Base-by-base conservation (phyloP, 2,113 vertebrate species). In the Sebastes fasciatus region DNA sequence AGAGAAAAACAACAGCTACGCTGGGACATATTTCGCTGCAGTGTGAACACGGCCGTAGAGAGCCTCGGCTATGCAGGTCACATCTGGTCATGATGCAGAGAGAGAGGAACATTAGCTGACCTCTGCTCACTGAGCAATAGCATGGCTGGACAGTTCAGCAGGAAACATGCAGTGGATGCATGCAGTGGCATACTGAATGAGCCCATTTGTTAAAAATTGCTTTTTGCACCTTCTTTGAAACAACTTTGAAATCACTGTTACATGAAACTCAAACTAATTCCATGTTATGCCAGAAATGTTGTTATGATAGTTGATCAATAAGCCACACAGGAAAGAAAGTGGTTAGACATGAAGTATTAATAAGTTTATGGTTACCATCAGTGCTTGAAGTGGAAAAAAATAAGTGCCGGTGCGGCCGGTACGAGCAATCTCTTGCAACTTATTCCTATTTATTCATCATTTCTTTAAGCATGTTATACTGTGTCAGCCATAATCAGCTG, bases 21-120 rank as follows among this genome's bases (percentile, higher is more conserved):
- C 57, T 1, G 21, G 17, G 19, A 49, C 17, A 3, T 57, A 11
- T 52, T 62, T 62, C 4, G 0, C 4, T 21, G 60, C 58, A 40
- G 5, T 16, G 21, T 21, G n/a, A 73, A 73, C 52, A 40, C 0
- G 5, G 19, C 49, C 8, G 0, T 11, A 62, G 54, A 58, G 52
- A 52, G 14, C 17, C 60, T 64, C 48, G 26, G 43, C 6, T 51
- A 60, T 75, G 49, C 66, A 84, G 83, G 85, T 87, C 85, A 85
- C 79, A 84, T 69, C 82, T 85, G 76, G 77, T 89, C 76, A 82
- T 45, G 76, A 26, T 40, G 67, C 74, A 46, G 21, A 72, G 55
- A 65, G 64, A 51, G 55, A 61, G 46, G 61, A 8, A 42, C 54
- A 70, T 64, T 26, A 84, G 74, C 64, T 66, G 64, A 78, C 45